Conservation (phyloP, 2,113 vertebrate species). For the Ochotona curzoniae region DNA sequence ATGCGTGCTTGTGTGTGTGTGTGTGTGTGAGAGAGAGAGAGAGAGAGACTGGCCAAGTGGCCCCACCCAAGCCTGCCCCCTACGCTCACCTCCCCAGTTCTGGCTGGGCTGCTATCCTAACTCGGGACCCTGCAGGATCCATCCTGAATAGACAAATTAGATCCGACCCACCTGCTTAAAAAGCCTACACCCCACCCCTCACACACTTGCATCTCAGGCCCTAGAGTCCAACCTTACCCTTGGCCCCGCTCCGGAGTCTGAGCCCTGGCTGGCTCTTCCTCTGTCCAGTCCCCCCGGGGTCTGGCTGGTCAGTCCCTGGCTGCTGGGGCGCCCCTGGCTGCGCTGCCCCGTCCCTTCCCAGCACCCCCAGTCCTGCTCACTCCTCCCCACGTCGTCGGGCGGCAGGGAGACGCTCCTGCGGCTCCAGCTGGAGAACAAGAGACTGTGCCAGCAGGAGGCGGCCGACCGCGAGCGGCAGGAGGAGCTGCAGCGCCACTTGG, state of each 20-base stretch:
- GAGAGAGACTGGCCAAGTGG: background rate
- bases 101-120: background rate
- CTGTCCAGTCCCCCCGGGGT: background rate
- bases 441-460: slow-evolving; percentile 91
- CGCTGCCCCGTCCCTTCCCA: background rate
- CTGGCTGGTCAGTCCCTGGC: background rate
- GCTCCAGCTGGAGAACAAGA: slow-evolving; percentile 93
- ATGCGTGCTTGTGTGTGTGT: no score
- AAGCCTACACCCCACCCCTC: no score
- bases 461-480: slow-evolving; percentile 87
- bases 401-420: slow-evolving; percentile 91
- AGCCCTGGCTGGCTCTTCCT: fast-evolving
- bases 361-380: background rate
- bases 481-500: slow-evolving; percentile 89
- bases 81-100: background rate
- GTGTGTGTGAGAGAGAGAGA: no score
- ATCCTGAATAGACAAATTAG: background rate
- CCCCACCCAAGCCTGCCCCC: background rate
- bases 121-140: background rate
- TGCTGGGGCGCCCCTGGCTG: no score
- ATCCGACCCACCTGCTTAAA: background rate
- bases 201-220: background rate
- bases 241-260: no score
- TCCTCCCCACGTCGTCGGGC: background rate
- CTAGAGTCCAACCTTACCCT: background rate